A percentile compares a stretch with the other conserved stretches of the same genome.
Conservation (phyloP, 2,113 vertebrate genomes). For the Tragelaphus buxtoni region DNA sequence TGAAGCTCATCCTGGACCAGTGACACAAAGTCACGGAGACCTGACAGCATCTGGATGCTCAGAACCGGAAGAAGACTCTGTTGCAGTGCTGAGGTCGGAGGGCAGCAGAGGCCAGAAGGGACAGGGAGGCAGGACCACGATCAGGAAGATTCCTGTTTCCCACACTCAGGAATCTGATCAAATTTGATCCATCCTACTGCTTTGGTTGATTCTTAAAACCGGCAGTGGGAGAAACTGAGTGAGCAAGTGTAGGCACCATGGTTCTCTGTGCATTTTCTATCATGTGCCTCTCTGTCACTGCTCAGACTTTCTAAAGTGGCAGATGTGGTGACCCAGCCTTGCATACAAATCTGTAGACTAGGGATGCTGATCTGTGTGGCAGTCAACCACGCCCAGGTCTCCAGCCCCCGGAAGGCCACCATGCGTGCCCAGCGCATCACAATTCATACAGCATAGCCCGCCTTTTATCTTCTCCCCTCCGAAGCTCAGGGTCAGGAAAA, state of each 20-base stretch:
- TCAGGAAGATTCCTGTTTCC: no score
- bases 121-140: rapidly evolving
- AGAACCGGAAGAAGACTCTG: not conserved
- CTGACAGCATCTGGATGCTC: not conserved
- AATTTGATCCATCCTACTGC: not conserved
- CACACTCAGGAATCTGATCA: not conserved
- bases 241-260: rapidly evolving
- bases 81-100: not conserved
- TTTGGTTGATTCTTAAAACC: not conserved
- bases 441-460: not conserved
- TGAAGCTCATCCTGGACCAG: not conserved
- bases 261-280: no score
- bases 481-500: not conserved
- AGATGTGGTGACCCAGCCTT: rapidly evolving
- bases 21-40: not conserved
- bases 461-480: not conserved
- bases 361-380: no score
- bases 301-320: not conserved
- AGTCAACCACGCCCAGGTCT: not conserved
- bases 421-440: rapidly evolving
- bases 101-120: rapidly evolving
- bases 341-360: not conserved
- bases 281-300: rapidly evolving
- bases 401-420: rapidly evolving
- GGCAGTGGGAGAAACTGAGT: not conserved